Conservation (phyloP, 2,113 vertebrate genomes). For the Loxodonta africana region DNA sequence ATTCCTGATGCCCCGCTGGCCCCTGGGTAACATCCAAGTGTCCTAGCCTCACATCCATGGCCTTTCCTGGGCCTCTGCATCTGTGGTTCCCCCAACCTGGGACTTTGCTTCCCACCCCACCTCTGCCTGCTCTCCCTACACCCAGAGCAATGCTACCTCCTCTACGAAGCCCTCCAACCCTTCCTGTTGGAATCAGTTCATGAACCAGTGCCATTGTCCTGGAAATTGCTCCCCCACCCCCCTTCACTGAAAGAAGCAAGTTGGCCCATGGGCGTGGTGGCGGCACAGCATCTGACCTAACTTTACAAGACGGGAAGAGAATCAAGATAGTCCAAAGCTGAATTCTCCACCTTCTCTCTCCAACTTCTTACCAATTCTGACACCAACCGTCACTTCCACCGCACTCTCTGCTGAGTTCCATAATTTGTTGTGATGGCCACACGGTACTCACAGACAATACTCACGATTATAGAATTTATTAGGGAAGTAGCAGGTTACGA, state of each 20-base stretch:
- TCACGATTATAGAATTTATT: too few species aligned
- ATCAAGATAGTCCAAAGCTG: too few species aligned
- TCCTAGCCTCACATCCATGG: neutral
- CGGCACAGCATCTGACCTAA: too few species aligned
- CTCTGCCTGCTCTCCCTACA: neutral
- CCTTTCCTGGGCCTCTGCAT: neutral
- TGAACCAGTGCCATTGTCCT: neutral
- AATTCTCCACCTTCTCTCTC: too few species aligned
- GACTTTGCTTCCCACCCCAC: neutral
- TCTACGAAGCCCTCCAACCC: neutral
- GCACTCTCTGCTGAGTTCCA: too few species aligned
- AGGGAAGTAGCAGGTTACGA: too few species aligned
- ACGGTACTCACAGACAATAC: too few species aligned
- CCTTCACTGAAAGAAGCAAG: neutral
- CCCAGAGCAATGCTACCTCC: neutral
- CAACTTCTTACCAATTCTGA: too few species aligned
- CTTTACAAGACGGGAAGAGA: too few species aligned
- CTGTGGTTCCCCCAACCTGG: neutral
- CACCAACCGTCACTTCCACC: too few species aligned
- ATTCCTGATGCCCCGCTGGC: neutral
- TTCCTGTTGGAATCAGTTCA: neutral
- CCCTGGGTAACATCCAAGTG: neutral
- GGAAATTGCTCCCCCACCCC: neutral
- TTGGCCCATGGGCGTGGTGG: too few species aligned
- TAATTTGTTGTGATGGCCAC: too few species aligned